Evolutionary conservation across 2,797 vertebrate genomes (phyloP), one percentile per base, ranked within the genome.

Genomic region (Oophaga sylvatica): DNA sequence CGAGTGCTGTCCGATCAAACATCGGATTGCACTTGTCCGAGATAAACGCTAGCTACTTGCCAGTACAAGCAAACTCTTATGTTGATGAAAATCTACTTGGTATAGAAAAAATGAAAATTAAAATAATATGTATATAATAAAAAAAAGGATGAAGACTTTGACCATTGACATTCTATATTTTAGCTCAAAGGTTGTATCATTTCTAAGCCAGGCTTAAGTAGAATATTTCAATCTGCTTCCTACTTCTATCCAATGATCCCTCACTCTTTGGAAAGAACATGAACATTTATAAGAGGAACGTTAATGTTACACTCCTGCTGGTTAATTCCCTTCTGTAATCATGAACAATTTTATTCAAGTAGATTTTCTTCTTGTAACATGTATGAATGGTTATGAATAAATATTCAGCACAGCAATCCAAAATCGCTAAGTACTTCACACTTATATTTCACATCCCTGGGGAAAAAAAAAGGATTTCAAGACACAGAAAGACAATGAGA

Each of bases 271-370:
- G 31, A 60, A 80, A 80, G 78, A 59, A 80, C 78, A 80, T 80
- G 53, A 59, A 80, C 78, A 57, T 59, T 57, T 68, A 67, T 22
- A 20, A 53, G 15, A 67, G 65, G 65, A 53, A 29, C 56, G 63
- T 56, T 68, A 45, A 82, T 82, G 63, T 53, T 70, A 59, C 48
- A 71, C 29, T 83, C 70, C 53, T 83, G 60, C 35, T 45, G 41
- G 31, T 68, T 67, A 68, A 82, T 82, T 83, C n/a, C 65, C 29
- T 71, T 73, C 26, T 59, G 65, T 83, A 83, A 83, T 83, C 67
- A 83, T 20, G 81, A 83, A 71, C 81, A 83, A 71, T 83, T 71
- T 68, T 83, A 71, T 59, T 84, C 29, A 84, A 75, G 70, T 84
- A 84, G 68, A 84, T 73, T 75, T 84, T 73, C 53, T 60, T 71